Conservation (phyloP, 2,113 vertebrate species). For the Rhagologus leucostigma region DNA sequence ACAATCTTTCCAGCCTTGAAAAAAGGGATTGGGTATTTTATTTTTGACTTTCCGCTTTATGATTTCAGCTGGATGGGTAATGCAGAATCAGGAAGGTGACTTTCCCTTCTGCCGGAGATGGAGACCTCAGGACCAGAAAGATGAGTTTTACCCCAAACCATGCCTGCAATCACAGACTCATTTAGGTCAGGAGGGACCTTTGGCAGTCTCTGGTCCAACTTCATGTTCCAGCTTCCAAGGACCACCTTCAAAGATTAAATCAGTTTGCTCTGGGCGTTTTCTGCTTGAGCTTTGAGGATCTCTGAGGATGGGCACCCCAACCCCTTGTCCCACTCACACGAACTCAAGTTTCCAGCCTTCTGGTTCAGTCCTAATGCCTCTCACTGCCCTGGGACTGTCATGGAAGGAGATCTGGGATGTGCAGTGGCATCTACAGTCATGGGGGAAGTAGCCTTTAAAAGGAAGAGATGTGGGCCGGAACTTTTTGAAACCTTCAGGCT, state of each 20-base stretch:
- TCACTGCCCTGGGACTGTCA: neutral
- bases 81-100: conserved; percentile 19
- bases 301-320: neutral
- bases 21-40: conserved; percentile 15
- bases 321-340: neutral
- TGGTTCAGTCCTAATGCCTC: neutral
- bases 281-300: neutral
- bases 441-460: neutral
- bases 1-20: conserved; percentile 26
- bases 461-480: neutral
- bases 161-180: neutral
- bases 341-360: neutral
- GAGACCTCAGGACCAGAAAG: neutral
- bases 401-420: neutral
- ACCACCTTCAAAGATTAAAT: neutral
- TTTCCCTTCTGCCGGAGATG: neutral
- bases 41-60: neutral
- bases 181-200: neutral
- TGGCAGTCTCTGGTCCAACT: neutral
- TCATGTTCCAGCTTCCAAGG: neutral
- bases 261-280: neutral
- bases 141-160: neutral
- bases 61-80: conserved; percentile 13
- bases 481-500: neutral
- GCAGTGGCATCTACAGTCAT: neutral